Evolutionary conservation across 2,888 invertebrate species (phyloP).

Genomic region (Eucera pruinosa): DNA sequence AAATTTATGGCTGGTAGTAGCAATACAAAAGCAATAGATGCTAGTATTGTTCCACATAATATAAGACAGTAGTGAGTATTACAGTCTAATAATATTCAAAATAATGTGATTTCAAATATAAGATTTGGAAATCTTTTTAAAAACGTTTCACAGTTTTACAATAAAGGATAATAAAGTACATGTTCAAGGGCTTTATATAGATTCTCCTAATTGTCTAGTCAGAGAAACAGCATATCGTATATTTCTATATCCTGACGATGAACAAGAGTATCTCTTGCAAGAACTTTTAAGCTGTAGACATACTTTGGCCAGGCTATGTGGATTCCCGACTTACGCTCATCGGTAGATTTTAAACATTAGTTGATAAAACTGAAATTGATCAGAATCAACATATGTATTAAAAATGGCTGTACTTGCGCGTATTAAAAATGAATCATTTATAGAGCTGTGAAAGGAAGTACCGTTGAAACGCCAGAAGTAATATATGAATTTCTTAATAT

Average conservation of each 20-base stretch:
- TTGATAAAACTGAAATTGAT: constrained; percentile 24
- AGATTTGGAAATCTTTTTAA: constrained; percentile 17
- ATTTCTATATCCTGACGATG: constrained; percentile 91
- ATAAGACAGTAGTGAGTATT: constrained; percentile 90
- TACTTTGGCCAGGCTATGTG: constrained; percentile 93
- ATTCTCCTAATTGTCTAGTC: constrained; percentile 91
- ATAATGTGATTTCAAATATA: not conserved
- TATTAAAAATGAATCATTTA: constrained; percentile 16
- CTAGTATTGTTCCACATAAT: constrained; percentile 88
- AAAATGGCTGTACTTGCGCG: not conserved
- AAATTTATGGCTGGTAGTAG: constrained; percentile 92
- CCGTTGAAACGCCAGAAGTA: constrained; percentile 92
- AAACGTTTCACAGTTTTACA: constrained; percentile 85
- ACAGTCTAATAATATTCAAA: not conserved
- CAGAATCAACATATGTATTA: not conserved
- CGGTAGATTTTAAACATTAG: constrained; percentile 84
- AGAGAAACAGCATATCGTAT: constrained; percentile 95
- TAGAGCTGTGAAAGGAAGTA: constrained; percentile 94
- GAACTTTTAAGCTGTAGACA: constrained; percentile 91
- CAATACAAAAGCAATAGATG: constrained; percentile 88
- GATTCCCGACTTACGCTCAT: constrained; percentile 95
- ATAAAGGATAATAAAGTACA: constrained; percentile 90
- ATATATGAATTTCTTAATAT: constrained; percentile 92
- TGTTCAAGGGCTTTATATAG: constrained; percentile 93
- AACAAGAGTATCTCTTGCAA: constrained; percentile 91